Evolutionary conservation across 2,888 invertebrate species (phyloP).

Genomic region (Eupithecia centaureata): DNA sequence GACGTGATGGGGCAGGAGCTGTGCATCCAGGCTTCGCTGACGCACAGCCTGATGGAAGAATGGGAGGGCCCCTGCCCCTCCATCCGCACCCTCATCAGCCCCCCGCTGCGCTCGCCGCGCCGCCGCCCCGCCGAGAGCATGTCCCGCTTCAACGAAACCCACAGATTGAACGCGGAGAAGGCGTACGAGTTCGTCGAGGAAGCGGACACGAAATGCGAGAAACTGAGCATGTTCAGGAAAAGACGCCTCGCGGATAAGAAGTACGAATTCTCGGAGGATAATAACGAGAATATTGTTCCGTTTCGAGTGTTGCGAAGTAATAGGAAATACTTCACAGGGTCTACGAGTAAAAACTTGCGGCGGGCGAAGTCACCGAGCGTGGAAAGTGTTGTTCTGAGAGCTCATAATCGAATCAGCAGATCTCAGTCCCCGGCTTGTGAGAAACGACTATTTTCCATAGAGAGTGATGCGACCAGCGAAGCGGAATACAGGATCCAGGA

Average conservation of each 20-base stretch:
- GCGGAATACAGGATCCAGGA: slow-evolving; percentile 79
- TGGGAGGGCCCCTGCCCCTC: slow-evolving; percentile 81
- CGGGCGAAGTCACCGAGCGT: slow-evolving; percentile 76
- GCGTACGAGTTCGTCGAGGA: slow-evolving; percentile 95
- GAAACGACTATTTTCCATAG: slow-evolving; percentile 62
- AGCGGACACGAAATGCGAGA: slow-evolving; percentile 91
- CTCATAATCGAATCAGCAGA: slow-evolving; percentile 77
- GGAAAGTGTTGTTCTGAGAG: slow-evolving; percentile 73
- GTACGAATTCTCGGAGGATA: slow-evolving; percentile 94
- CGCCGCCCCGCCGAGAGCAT: slow-evolving; percentile 79
- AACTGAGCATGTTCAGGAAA: slow-evolving; percentile 93
- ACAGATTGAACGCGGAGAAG: slow-evolving; percentile 86
- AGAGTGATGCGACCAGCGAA: slow-evolving; percentile 74
- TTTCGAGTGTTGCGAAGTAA: slow-evolving; percentile 85
- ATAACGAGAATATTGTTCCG: slow-evolving; percentile 86
- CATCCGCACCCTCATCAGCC: slow-evolving; percentile 77
- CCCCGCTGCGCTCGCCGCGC: slow-evolving; percentile 75
- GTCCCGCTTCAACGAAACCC: slow-evolving; percentile 80
- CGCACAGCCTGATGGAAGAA: slow-evolving; percentile 79
- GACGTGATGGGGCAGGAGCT: slow-evolving; percentile 79
- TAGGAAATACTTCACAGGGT: slow-evolving; percentile 79
- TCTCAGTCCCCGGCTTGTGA: slow-evolving; percentile 65
- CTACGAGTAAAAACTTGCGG: slow-evolving; percentile 62
- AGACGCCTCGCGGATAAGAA: slow-evolving; percentile 95
- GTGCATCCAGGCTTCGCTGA: slow-evolving; percentile 76